These are phyloP conservation scores for Apostichopus leukothele DNA, from an alignment of 53 echinoderm and acorn worm genomes.

Conservation along the genomic window DNA sequence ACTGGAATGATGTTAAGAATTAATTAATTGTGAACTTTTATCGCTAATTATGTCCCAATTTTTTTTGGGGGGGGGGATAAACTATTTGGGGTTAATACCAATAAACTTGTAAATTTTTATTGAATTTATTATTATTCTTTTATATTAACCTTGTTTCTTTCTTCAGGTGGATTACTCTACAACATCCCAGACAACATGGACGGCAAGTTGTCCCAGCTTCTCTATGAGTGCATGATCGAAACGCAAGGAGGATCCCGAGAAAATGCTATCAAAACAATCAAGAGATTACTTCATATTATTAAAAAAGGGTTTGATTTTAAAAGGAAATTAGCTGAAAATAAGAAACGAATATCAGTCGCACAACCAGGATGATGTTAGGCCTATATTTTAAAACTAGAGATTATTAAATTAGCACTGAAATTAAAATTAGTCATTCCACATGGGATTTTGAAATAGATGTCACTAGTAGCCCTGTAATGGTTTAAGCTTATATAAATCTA, in stretches of 20 bases:
- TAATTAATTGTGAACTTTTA: too few relatives aligned
- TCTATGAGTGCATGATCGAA: constrained; percentile 84
- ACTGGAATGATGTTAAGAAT: too few relatives aligned
- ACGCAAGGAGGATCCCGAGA: constrained; percentile 60
- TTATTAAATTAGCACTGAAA: neutral
- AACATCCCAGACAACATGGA: constrained; percentile 76
- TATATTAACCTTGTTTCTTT: neutral
- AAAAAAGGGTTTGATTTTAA: constrained; percentile 49
- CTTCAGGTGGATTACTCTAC: constrained; percentile 76
- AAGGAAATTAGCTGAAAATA: constrained; percentile 38
- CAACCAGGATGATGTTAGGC: constrained; percentile 9
- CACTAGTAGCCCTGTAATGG: neutral
- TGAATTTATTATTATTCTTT: neutral
- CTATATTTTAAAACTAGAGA: neutral
- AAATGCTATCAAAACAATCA: constrained; percentile 56
- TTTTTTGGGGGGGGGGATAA: too few relatives aligned
- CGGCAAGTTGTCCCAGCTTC: constrained; percentile 68
- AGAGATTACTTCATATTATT: constrained; percentile 48
- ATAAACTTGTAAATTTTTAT: too few relatives aligned
- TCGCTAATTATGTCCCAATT: too few relatives aligned
- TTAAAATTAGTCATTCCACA: neutral
- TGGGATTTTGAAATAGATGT: neutral
- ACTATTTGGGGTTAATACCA: too few relatives aligned
- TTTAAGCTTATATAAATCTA: neutral
- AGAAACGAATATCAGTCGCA: constrained; percentile 35